Base-by-base conservation (phyloP, 1,140 invertebrate species). In the Saccostrea glomerata region DNA sequence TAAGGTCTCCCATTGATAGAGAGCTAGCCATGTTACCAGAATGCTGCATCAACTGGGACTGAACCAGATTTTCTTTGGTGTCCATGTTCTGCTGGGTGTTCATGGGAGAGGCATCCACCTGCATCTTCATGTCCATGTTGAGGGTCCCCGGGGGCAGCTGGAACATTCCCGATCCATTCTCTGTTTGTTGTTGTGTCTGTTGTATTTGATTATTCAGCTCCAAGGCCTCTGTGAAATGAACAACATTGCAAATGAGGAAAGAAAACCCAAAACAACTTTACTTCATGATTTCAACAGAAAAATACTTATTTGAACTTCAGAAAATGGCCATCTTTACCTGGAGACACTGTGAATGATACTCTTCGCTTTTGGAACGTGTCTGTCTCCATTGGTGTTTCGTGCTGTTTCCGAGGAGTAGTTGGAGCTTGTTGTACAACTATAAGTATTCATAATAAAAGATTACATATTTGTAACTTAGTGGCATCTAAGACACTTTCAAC, bases 141-240 rank as follows among this genome's bases (percentile, higher is more conserved):
- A 85, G 87, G n/a, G 89, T 85, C 15, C 88, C 89, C 0, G 89
- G 91, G 13, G 91, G 91, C 9, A 91, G 88, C 54, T 91, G 91
- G 60, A 91, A 91, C 88, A 91, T 84, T 30, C 87, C 84, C 36
- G 87, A 85, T 54, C 86, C 55, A 20, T 86, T 54, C 54, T 88
- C 73, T 40, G 77, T 47, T 36, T 84, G 86, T 84, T 91, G 89
- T 85, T 88, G 85, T 23, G 84, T 73, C 40, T 88, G 88, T 85
- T 91, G 89, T 73, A 91, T 89, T 56, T 89, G 90, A 23, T 87
- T 88, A 54, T 89, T 90, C 73, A 91, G 70, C 36, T 91, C 89
- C 30, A 91, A 82, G n/a, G 90, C 90, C 73, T 89, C 90, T 91
- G 85, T 60, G 73, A 56, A 30, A 20, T 15, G 17, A 17, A 23